phyloP scores from a whole-genome alignment of 1,140 invertebrate genomes.

The Macrostomum lignano region DNA sequence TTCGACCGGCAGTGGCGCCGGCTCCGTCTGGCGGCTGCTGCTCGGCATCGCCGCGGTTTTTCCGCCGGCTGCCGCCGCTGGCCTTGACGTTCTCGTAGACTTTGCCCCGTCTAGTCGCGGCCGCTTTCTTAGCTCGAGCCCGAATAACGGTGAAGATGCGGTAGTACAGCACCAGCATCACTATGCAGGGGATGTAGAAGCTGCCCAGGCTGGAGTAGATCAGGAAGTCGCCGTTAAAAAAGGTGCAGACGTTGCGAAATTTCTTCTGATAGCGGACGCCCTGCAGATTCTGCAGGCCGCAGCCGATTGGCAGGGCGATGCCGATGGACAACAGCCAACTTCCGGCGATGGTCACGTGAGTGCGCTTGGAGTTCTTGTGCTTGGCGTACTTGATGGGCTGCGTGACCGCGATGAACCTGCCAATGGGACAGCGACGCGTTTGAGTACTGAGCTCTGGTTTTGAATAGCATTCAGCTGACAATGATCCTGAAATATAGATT shows the following conservation, averaged over 20 bases:
- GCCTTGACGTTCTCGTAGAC: too few relatives aligned
- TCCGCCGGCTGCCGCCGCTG: too few relatives aligned
- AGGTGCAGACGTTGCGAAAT: slow-evolving; percentile 37
- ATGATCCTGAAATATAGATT: too few relatives aligned
- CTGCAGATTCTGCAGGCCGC: slow-evolving; percentile 42
- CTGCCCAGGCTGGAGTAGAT: slow-evolving; percentile 7
- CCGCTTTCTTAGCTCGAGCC: slow-evolving; percentile 1
- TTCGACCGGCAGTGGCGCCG: too few relatives aligned
- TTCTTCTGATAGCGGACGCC: slow-evolving; percentile 4
- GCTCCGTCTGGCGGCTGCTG: too few relatives aligned
- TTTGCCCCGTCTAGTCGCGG: too few relatives aligned
- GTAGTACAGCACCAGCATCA: slow-evolving; percentile 8
- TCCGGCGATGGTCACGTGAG: slow-evolving; percentile 60
- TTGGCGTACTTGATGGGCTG: slow-evolving; percentile 86
- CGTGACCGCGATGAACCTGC: slow-evolving; percentile 84
- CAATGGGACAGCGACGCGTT: too few relatives aligned
- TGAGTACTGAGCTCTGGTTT: too few relatives aligned
- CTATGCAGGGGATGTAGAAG: slow-evolving; percentile 7
- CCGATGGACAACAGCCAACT: slow-evolving; percentile 71
- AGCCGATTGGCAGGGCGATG: slow-evolving; percentile 71
- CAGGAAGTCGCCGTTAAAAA: slow-evolving; percentile 81
- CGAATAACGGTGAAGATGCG: slow-evolving; percentile 7
- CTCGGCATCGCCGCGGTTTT: too few relatives aligned
- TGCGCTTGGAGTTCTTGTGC: slow-evolving; percentile 66
- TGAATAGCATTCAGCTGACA: too few relatives aligned